Base-by-base conservation (phyloP, 2,888 invertebrate species). In the Agrypnus murinus region DNA sequence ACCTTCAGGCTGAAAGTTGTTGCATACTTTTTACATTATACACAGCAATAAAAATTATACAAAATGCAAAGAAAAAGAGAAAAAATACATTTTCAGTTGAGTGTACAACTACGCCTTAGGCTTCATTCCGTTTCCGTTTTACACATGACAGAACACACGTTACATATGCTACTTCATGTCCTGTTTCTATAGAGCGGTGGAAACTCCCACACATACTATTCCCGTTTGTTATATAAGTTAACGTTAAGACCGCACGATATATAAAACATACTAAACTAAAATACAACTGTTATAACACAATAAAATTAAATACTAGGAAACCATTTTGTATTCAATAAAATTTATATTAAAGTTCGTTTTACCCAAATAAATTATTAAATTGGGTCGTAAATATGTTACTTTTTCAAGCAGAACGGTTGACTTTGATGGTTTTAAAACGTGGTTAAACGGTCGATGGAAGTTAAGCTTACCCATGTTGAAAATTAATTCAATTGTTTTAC, bases 401-500 rank as follows among this genome's bases (percentile, higher is more conserved):
- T 72, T 74, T 75, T 76, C 75, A 77, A 79, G 78, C 81, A 76
- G 71, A 75, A 79, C 80, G 68, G 63, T 63, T 53, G 71, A 68
- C 74, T 77, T 78, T 80, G 77, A 67, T 69, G 70, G 77, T 75
- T 77, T 76, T 74, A 80, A 77, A 77, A 76, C 77, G 78, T 78
- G 76, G 79, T 78, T 82, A 82, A 82, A 82, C 82, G 82, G 81
- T 81, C 76, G 77, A 74, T 80, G 78, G 76, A 81, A 79, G 78
- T 78, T 77, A 79, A 78, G 81, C 81, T 81, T 83, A 84, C 78
- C 84, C 84, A 84, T 84, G 84, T 85, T 77, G 84, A 84, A 85
- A 85, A 85, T 85, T 85, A 85, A 85, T 85, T 85, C 85, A 84
- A 85, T 85, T 85, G 84, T 85, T 81, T 84, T 82, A 84, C 84